Evolutionary conservation across 37 sponge, comb jelly and placozoan genomes (phyloP), one percentile per base, ranked within the genome.

Genomic region (Halisarca cf. caerulea): DNA sequence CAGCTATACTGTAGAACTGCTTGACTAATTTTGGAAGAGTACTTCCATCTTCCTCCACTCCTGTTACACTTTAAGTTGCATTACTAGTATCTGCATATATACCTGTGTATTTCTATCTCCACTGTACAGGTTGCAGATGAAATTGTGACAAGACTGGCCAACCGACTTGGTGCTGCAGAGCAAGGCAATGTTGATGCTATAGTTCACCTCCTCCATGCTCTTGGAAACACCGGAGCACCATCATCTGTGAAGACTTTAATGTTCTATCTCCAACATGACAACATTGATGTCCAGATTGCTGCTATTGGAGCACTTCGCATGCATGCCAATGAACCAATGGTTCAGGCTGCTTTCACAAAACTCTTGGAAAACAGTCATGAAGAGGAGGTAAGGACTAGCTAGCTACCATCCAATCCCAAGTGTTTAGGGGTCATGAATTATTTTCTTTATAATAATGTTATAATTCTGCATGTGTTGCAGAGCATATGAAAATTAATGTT

Each of bases 191-290:
- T 30, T 37, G 54, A 66, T 44, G 30, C 21, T 5, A 32, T 44
- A 1, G 43, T 70, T 5, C 54, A 69, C 45, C 72, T 83, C 57
- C 3, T 83, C 14, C 54, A 83, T 69, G 71, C 83, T 27, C n/a
- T 83, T 41, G 83, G 83, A 33, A 83, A 83, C 58, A 69, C 72
- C 0, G 72, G 72, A 23, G 2, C 72, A 25, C 23, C 2, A 2
- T 14, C 5, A 3, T 5, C 45, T 5, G 45, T 45, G 36, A n/a
- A 66, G 30, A 32, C 27, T 2, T 36, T 83, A 3, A 1, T 70
- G 1, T 24, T 0, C 34, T 43, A 35, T 0, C 2, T 83, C 47
- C 2, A 66, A 3, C 57, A 83, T 28, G 72, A 83, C 0, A 27
- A 45, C 25, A 24, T 51, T 0, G 58, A 53, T 9, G n/a, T 83